Base-by-base conservation (phyloP, 1,140 invertebrate species). In the Leptopilina boulardi region DNA sequence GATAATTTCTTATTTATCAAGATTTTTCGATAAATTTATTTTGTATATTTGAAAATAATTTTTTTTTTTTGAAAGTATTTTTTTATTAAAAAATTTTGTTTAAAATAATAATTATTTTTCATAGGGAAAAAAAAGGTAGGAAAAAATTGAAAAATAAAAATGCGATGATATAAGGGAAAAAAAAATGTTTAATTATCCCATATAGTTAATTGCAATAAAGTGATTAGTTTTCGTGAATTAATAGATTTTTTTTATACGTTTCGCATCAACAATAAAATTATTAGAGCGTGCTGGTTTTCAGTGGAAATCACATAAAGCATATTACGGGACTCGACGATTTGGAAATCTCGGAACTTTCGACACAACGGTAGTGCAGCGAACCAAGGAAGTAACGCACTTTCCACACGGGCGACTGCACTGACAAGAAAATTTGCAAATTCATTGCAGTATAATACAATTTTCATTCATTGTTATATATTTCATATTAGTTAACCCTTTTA, bases 361-460 rank as follows among this genome's bases (percentile, higher is more conserved):
- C 19, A 59, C 54, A 59, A 59, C 54, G 21, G 54, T 59, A 59
- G 54, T 23, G 21, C 21, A 59, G 18, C 19, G 54, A 59, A 59
- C 47, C 47, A 51, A 59, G 54, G 54, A 59, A 59, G 23, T 66
- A 66, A 30, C 56, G 56, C 56, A 66, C 54, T 59, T 59, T 59
- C 54, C 21, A 59, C 54, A 51, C 47, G 47, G 47, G 15, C 15
- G 47, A 51, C 47, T n/a, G 47, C 47, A 5, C 47, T 51, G 47
- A 51, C 47, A 51, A 51, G 47, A 51, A 51, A 51, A 18, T 51
- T 51, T 51, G 47, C 47, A 51, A 51, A 51, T 51, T 51, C 47
- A 51, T 51, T 18, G 47, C n/a, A 51, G 15, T 18, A 51, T 51
- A 51, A 51, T 51, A 51, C 15, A 51, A 51, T 51, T 51, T 51